A percentile compares a stretch with the other conserved stretches of the same genome.
These are phyloP conservation scores for Achroia grisella DNA, from an alignment of 1,140 invertebrate species.

Conservation along the genomic window DNA sequence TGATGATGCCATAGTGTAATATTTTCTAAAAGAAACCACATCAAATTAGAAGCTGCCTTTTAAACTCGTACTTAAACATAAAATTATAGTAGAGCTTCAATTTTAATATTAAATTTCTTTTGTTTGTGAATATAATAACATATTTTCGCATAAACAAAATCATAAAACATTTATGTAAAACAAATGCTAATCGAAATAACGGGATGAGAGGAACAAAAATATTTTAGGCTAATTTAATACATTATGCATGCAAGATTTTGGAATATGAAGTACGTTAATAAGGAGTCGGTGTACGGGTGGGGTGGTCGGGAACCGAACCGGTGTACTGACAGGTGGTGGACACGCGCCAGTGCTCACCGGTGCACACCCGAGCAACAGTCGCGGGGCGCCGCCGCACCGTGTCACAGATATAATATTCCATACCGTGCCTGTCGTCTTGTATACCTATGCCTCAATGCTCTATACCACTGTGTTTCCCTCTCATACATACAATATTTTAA, in stretches of 20 bases:
- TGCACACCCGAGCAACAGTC: conserved; percentile 15
- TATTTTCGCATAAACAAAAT: no score
- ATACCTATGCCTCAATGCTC: background rate
- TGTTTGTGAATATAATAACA: no score
- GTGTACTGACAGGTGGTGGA: conserved; percentile 48
- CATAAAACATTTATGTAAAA: no score
- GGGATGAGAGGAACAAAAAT: conserved; percentile 3
- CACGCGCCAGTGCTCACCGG: conserved; percentile 37
- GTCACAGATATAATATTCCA: no score
- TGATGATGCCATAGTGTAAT: no score
- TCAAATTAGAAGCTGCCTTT: no score
- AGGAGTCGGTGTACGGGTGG: conserved; percentile 20
- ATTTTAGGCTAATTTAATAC: conserved; percentile 17
- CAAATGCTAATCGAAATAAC: background rate
- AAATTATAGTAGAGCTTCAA: no score
- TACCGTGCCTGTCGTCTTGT: background rate
- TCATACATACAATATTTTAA: no score
- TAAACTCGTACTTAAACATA: no score
- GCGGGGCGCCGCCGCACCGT: background rate
- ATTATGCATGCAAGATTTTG: conserved; percentile 42
- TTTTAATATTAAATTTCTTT: no score
- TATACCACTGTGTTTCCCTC: no score
- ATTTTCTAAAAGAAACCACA: no score
- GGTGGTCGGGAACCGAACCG: conserved; percentile 18
- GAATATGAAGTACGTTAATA: conserved; percentile 54